Percentiles rank a stretch among this genome's conserved stretches.
These are phyloP conservation scores for Orthosia cruda DNA, from an alignment of 2,888 invertebrate genomes.

Conservation along the genomic window DNA sequence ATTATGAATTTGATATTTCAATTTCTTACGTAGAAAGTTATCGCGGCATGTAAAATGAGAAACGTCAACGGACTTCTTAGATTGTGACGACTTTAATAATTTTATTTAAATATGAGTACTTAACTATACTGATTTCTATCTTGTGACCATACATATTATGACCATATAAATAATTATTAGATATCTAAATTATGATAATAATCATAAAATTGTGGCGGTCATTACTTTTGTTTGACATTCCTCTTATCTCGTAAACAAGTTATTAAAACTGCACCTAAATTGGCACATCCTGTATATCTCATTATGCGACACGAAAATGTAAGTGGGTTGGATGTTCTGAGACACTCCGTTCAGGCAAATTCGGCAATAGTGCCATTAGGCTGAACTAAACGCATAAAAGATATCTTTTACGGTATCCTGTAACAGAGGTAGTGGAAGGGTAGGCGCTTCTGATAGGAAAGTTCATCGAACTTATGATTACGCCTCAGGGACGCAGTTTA, in stretches of 20 bases:
- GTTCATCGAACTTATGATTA: slow-evolving; percentile 66
- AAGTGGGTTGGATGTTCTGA: slow-evolving; percentile 32
- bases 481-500: slow-evolving; percentile 57
- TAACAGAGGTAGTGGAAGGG: slow-evolving; percentile 65
- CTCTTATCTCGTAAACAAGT: slow-evolving; percentile 53
- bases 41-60: too few relatives aligned
- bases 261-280: slow-evolving; percentile 64
- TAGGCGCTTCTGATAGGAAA: slow-evolving; percentile 61
- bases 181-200: slow-evolving; percentile 51
- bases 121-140: slow-evolving; percentile 33
- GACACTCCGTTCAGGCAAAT: slow-evolving; percentile 57
- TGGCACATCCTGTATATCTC: slow-evolving; percentile 56
- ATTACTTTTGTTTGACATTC: slow-evolving; percentile 59
- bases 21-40: too few relatives aligned
- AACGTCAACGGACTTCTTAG: too few relatives aligned
- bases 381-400: slow-evolving; percentile 66
- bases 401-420: slow-evolving; percentile 64
- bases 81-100: too few relatives aligned
- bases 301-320: slow-evolving; percentile 30
- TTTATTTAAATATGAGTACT: too few relatives aligned
- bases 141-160: slow-evolving; percentile 17
- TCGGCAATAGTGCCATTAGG: slow-evolving; percentile 67
- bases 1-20: too few relatives aligned
- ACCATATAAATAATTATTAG: slow-evolving; percentile 35
- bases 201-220: slow-evolving; percentile 44